Base-by-base conservation (phyloP, 1,140 invertebrate genomes). In the Pseudoatta argentina region DNA sequence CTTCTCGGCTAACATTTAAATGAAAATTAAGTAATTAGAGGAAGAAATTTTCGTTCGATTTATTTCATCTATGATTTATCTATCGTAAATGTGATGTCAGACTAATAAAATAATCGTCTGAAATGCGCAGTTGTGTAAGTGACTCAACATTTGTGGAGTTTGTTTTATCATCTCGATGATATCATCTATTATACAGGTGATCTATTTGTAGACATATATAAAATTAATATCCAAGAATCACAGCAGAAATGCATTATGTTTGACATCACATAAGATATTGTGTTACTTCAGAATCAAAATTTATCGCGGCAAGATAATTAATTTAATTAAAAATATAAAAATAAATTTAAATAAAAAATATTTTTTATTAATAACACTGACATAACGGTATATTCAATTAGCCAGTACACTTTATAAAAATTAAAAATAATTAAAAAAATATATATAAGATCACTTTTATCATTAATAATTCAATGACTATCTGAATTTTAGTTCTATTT, bases 101-200 rank as follows among this genome's bases (percentile, higher is more conserved):
- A 1, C 57, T 85, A 85, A 67, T 67, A 16, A 51, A 64, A 67
- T 53, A 30, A 55, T 83, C 57, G 24, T 48, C n/a, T 7, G 2
- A 72, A 21, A 61, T 27, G 48, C 30, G 44, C 39, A 83, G 55
- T 67, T 69, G 39, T 63, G n/a, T 81, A 48, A 48, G 6, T 91
- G 77, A 89, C 51, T 81, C 77, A 73, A 82, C 53, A 63, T 51
- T 77, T 8, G 53, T 44, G 24, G 14, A 81, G 30, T 21, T 66
- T 51, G 30, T 34, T 30, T 16, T 61, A 30, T 48, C 75, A 64
- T 82, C 16, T 27, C 12, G n/a, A 78, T 90, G 88, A 87, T 27
- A 85, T 87, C 75, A 89, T 75, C 6, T 30, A 10, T 87, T 64
- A 16, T n/a, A 4, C 48, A 82, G 39, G 48, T 61, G 63, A 83